Percentiles rank a stretch among this genome's conserved stretches.
Evolutionary conservation across 2,888 invertebrate genomes (phyloP).

Genomic region (Apotomis turbidana): DNA sequence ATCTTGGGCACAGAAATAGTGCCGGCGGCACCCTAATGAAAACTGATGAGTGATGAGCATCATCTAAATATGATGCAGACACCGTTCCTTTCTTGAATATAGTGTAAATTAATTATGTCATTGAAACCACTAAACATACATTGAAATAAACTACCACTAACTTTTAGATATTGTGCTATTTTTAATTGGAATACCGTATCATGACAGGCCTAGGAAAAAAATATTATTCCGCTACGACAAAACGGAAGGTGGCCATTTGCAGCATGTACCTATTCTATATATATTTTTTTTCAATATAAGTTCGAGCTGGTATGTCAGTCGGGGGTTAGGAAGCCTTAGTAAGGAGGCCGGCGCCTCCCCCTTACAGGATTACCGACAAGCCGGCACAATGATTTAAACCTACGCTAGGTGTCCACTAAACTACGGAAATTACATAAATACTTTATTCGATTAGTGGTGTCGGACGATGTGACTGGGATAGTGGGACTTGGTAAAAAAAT

Average conservation of each 20-base stretch:
- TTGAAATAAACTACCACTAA: no score
- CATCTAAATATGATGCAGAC: no score
- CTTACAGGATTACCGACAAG: conserved; percentile 75
- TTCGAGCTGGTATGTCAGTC: conserved; percentile 41
- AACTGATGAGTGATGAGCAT: no score
- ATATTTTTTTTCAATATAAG: not conserved
- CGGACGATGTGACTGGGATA: not conserved
- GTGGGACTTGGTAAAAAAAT: no score
- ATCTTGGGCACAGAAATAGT: no score
- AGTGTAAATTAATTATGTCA: no score
- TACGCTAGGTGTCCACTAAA: conserved; percentile 47
- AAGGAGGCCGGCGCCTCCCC: conserved; percentile 78
- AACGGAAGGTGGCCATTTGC: not conserved
- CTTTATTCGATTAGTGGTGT: conserved; percentile 5
- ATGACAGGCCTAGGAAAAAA: no score
- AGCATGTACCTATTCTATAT: not conserved
- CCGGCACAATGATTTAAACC: conserved; percentile 75
- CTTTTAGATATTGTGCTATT: no score
- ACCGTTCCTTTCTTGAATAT: no score
- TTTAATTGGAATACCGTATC: no score
- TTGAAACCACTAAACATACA: no score
- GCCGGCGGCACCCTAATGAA: no score
- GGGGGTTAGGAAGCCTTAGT: conserved; percentile 69
- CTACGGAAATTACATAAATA: conserved; percentile 23
- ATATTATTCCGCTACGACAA: not conserved